Conservation (phyloP, 2,888 invertebrate genomes). For the Cryptocheilus praepositus region DNA sequence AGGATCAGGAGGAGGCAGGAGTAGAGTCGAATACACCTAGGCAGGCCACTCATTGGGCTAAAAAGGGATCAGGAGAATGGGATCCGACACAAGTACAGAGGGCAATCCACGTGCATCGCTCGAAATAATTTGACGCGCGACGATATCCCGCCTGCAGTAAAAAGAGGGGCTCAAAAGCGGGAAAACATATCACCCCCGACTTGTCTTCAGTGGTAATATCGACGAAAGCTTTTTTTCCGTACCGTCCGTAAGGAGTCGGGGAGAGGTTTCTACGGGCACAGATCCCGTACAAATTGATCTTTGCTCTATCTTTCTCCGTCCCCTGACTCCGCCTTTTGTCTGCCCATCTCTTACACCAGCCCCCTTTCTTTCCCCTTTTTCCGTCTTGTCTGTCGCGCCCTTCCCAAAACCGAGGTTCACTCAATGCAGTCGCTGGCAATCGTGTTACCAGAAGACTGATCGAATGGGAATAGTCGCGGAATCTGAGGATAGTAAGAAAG, state of each 20-base stretch:
- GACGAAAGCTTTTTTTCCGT: conserved; percentile 21
- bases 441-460: conserved; percentile 58
- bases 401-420: conserved; percentile 40
- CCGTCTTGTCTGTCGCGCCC: conserved; percentile 4
- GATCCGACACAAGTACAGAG: no score
- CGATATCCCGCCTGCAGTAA: background rate
- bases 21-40: no score
- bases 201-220: conserved; percentile 34
- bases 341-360: conserved; percentile 10
- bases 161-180: background rate
- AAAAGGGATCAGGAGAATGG: no score
- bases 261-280: conserved; percentile 23
- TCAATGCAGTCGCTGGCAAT: conserved; percentile 56
- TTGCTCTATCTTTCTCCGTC: conserved; percentile 25
- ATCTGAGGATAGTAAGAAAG: conserved; percentile 55
- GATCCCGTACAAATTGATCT: conserved; percentile 58
- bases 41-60: no score
- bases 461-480: conserved; percentile 56
- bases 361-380: conserved; percentile 11
- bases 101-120: no score
- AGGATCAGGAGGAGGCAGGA: no score
- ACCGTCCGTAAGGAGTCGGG: conserved; percentile 34
- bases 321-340: conserved; percentile 14
- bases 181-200: background rate
- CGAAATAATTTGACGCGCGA: no score